A percentile compares a stretch with the other conserved stretches of the same genome.
Conservation (phyloP, 2,797 vertebrate genomes). For the Moxostoma hubbsi region DNA sequence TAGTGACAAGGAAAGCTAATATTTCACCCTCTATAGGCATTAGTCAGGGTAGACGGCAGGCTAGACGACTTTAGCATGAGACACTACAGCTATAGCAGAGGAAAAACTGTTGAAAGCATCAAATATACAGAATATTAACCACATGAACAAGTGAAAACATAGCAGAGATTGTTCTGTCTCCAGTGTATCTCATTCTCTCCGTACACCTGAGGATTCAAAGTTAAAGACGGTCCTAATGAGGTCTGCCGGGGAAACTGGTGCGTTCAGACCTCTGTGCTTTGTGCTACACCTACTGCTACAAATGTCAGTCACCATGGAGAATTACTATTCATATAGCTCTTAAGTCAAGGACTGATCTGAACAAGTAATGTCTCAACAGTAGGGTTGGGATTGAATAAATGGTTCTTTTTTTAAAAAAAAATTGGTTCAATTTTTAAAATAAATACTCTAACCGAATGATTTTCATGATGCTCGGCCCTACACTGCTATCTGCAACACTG, state of each 20-base stretch:
- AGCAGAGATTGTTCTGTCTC: not conserved
- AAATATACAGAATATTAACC: not conserved
- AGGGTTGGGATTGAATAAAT: too few species aligned
- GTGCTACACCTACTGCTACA: not conserved
- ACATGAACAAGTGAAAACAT: not conserved
- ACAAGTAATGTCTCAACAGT: too few species aligned
- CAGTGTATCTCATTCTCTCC: not conserved
- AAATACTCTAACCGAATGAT: too few species aligned
- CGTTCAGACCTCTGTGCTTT: not conserved
- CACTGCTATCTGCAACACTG: too few species aligned
- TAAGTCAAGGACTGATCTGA: too few species aligned
- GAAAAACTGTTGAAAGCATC: not conserved
- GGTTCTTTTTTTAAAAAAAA: too few species aligned
- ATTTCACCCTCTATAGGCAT: too few species aligned
- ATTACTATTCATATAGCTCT: not conserved
- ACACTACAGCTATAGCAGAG: not conserved
- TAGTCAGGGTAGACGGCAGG: too few species aligned
- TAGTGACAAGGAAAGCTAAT: too few species aligned
- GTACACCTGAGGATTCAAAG: not conserved
- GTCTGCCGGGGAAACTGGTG: not conserved
- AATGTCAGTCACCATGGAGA: not conserved
- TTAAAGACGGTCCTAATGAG: constrained; percentile 16
- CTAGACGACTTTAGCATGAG: not conserved
- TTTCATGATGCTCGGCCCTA: too few species aligned
- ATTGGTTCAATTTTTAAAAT: too few species aligned